Base-by-base conservation (phyloP, 37 sponge, comb jelly and placozoan species). In the Spongilla lacustris region DNA sequence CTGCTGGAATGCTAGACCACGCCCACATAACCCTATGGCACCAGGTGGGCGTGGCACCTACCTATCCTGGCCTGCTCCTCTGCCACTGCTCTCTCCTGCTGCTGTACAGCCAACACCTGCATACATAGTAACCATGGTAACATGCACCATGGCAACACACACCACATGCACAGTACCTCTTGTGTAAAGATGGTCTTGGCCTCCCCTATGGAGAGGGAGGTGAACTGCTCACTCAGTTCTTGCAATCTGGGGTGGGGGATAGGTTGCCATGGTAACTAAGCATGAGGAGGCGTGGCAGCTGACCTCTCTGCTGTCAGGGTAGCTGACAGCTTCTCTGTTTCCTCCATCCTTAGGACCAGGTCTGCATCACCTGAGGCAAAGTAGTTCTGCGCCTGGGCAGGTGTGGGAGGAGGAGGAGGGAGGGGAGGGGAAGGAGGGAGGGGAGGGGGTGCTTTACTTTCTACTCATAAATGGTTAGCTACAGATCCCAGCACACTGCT, bases 301-400 rank as follows among this genome's bases (percentile, higher is more conserved):
- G 34, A 86, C 91, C 75, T 1, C 49, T 89, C 88, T 32, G 72
- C n/a, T n/a, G 84, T 46, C 31, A 95, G 69, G 35, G 50, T 33
- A 14, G 85, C 82, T 67, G 93, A 92, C 31, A 97, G 73, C 11
- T 74, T 50, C 31, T 97, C 97, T 34, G 94, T 33, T 35, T 94
- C 86, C 70, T 94, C 79, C 93, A 92, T 84, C 36, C 73, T 49
- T 30, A 76, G 50, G 5, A 90, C 89, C 41, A 86, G 29, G 35
- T 88, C 86, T 0, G 50, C 86, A 2, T 85, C 91, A 24, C 73
- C 73, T n/a, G 31, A 19, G 25, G 78, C 79, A 83, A 93, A 96
- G 80, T 96, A 96, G 46, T 86, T 80, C 49, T 84, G 74, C 38
- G 78, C 81, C 89, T 95, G 70, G 0, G 68, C 31, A 23, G 66